Conservation (phyloP, 2,888 invertebrate genomes). For the Spicauda simplicius region DNA sequence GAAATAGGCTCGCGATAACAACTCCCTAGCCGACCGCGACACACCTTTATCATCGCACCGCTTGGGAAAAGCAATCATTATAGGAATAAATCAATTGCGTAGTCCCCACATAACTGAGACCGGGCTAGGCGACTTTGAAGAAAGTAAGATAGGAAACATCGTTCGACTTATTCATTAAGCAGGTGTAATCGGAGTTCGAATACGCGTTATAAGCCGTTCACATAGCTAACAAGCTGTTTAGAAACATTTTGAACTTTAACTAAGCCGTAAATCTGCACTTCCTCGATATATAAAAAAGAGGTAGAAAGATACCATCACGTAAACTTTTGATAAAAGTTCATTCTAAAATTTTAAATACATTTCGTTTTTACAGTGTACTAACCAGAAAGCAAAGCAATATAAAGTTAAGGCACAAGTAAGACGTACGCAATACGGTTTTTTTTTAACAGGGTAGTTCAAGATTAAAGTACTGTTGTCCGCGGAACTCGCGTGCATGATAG, state of each 20-base stretch:
- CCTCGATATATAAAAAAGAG: too few species aligned
- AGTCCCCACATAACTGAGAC: conserved; percentile 44
- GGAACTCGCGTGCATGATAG: not conserved
- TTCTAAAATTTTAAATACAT: too few species aligned
- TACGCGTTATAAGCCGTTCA: not conserved
- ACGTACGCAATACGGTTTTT: not conserved
- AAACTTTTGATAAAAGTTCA: too few species aligned
- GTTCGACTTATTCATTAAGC: conserved; percentile 23
- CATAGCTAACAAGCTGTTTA: not conserved
- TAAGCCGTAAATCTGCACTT: too few species aligned
- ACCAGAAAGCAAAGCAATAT: too few species aligned
- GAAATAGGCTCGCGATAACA: conserved; percentile 81
- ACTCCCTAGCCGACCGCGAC: conserved; percentile 73
- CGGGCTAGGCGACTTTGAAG: conserved; percentile 33
- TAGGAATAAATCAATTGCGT: conserved; percentile 76
- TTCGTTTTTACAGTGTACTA: too few species aligned
- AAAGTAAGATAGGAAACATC: conserved; percentile 30
- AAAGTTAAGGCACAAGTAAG: too few species aligned
- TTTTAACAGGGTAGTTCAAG: not conserved
- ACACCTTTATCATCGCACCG: conserved; percentile 73
- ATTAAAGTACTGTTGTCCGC: not conserved
- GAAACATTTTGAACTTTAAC: too few species aligned
- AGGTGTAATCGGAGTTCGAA: conserved; percentile 18
- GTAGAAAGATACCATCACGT: too few species aligned
- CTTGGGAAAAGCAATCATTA: conserved; percentile 79